These are phyloP conservation scores for Heliocidaris tuberculata DNA, from an alignment of 35 echinoderm and acorn worm species.

Conservation along the genomic window DNA sequence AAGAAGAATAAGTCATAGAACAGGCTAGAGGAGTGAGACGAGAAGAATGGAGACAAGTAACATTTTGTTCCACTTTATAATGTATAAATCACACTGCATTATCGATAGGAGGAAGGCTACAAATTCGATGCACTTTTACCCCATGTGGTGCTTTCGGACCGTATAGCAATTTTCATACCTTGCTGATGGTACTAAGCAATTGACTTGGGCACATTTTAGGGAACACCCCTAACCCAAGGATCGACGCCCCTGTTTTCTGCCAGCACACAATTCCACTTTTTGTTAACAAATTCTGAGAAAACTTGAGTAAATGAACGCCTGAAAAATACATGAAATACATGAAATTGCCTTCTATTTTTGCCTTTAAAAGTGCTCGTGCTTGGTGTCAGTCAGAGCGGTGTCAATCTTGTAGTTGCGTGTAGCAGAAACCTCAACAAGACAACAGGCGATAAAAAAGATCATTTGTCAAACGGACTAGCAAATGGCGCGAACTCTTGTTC, in stretches of 20 bases:
- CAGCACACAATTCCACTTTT: not conserved
- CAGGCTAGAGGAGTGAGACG: too few species aligned
- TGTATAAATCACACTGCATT: too few species aligned
- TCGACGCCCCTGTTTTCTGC: not conserved
- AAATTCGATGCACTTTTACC: too few species aligned
- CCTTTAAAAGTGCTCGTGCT: not conserved
- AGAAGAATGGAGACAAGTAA: too few species aligned
- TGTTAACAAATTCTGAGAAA: not conserved
- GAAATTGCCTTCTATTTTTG: not conserved
- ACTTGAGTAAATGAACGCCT: not conserved
- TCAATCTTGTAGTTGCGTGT: conserved; percentile 1
- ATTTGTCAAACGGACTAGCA: not conserved
- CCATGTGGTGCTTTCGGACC: too few species aligned
- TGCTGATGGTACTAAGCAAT: too few species aligned
- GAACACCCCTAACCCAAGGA: not conserved
- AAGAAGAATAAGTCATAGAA: too few species aligned
- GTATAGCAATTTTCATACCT: too few species aligned
- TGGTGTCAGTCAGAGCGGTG: not conserved
- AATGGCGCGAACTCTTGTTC: not conserved
- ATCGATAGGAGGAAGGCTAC: too few species aligned
- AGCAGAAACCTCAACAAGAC: conserved; percentile 1
- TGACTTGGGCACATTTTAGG: too few species aligned
- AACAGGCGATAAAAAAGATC: conserved; percentile 12
- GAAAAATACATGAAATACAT: not conserved
- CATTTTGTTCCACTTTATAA: too few species aligned